Base-by-base conservation (phyloP, 2,797 vertebrate genomes). In the Hipposideros larvatus region DNA sequence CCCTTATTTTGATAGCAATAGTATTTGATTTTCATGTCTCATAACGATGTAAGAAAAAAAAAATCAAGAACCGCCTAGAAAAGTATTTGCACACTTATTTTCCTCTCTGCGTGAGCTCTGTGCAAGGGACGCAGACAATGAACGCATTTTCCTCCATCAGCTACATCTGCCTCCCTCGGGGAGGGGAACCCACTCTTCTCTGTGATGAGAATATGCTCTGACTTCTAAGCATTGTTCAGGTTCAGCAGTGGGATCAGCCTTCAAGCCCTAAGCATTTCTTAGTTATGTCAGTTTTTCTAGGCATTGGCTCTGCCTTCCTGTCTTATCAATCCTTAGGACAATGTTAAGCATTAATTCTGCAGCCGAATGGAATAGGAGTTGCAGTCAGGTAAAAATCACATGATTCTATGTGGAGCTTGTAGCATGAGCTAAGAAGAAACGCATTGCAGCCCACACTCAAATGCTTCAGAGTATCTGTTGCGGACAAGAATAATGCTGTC, bases 41-140 rank as follows among this genome's bases (percentile, higher is more conserved):
- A 51, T 88, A 88, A 94, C 57, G 53, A 74, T 13, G 71, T 92
- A 91, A 75, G 83, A 92, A 96, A 90, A 91, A 90, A 91, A 46
- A 84, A 68, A 75, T 87, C 78, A 75, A 80, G 41, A 95, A 86
- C 70, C 75, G 48, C 79, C 90, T 86, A 57, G 43, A 63, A 37
- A 63, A 96, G 46, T 53, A 34, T 75, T 93, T 93, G 71, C 66
- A 79, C n/a, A 51, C 24, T 84, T 46, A 37, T 92, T 85, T 95
- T 94, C 77, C 65, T 79, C 83, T 89, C 73, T 75, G 77, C 43
- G 55, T 1, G 26, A 87, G 65, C 51, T 82, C 68, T 85, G 43
- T 55, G 59, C 51, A 78, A 78, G 59, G 91, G 18, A 90, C 70
- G 73, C 90, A 94, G 71, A 90, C 22, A 78, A 73, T 9, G 66